These are phyloP conservation scores for Lepidochitona cinerea DNA, from an alignment of 2,888 invertebrate species.

Conservation along the genomic window DNA sequence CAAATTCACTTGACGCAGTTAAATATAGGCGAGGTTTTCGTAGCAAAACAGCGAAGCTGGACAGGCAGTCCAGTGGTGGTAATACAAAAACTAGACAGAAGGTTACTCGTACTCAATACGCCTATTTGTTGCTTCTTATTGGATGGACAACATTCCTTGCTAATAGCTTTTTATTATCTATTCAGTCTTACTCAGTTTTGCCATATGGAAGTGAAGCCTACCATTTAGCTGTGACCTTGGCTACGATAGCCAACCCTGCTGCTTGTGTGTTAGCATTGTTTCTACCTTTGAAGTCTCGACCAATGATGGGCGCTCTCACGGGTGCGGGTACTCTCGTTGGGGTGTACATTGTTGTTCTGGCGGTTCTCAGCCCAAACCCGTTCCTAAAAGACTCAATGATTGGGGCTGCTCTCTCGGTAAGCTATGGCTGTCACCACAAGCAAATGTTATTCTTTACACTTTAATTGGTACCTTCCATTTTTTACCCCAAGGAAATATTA, in stretches of 20 bases:
- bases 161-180: constrained; percentile 85
- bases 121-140: constrained; percentile 67
- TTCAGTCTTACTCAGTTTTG: constrained; percentile 85
- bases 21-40: not conserved
- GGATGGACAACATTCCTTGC: constrained; percentile 78
- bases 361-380: constrained; percentile 81
- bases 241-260: constrained; percentile 85
- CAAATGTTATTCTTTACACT: too few species aligned
- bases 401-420: constrained; percentile 80
- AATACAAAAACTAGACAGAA: not conserved
- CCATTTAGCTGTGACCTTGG: constrained; percentile 83
- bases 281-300: constrained; percentile 52
- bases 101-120: not conserved
- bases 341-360: constrained; percentile 80
- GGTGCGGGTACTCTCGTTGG: constrained; percentile 74
- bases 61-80: not conserved
- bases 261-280: constrained; percentile 78
- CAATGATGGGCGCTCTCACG: constrained; percentile 48
- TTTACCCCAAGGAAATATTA: too few species aligned
- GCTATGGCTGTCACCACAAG: too few species aligned
- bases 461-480: too few species aligned
- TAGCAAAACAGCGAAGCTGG: not conserved
- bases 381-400: constrained; percentile 73
- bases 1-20: not conserved
- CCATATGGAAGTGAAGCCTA: constrained; percentile 85